A percentile compares a stretch with the other conserved stretches of the same genome.
These are phyloP conservation scores for Chironomus riparius DNA, from an alignment of 2,888 invertebrate genomes.

Conservation along the genomic window DNA sequence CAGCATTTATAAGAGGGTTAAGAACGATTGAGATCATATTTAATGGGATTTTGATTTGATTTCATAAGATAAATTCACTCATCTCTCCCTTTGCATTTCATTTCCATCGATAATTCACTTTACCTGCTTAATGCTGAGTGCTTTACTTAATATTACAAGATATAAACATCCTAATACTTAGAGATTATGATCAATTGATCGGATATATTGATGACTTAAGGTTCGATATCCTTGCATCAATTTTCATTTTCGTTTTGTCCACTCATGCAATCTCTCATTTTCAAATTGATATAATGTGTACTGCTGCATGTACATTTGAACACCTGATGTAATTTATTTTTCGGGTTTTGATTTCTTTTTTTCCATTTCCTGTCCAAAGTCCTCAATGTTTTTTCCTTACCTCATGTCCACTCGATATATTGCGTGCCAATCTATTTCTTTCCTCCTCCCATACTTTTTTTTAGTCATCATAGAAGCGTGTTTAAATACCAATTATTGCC, in stretches of 20 bases:
- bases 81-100: neutral
- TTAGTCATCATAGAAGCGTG: constrained; percentile 8
- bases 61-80: constrained; percentile 2
- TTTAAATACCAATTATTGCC: constrained; percentile 24
- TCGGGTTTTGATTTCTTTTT: constrained; percentile 5
- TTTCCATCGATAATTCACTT: neutral
- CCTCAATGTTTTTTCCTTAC: neutral
- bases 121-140: neutral
- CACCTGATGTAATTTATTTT: constrained; percentile 20
- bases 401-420: neutral
- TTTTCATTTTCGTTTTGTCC: neutral
- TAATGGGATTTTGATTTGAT: constrained; percentile 26
- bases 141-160: neutral
- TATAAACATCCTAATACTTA: too few relatives aligned
- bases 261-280: neutral
- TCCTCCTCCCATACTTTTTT: neutral
- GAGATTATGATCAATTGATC: constrained; percentile 25
- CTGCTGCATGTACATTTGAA: neutral
- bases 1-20: neutral
- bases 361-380: constrained; percentile 7
- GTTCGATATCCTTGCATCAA: too few relatives aligned
- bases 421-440: constrained; percentile 15
- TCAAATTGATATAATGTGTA: too few relatives aligned
- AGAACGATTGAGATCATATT: constrained; percentile 7
- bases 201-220: constrained; percentile 9